Evolutionary conservation across 2,113 vertebrate species (phyloP), one percentile per base, ranked within the genome.

Genomic region (Anseranas semipalmata): DNA sequence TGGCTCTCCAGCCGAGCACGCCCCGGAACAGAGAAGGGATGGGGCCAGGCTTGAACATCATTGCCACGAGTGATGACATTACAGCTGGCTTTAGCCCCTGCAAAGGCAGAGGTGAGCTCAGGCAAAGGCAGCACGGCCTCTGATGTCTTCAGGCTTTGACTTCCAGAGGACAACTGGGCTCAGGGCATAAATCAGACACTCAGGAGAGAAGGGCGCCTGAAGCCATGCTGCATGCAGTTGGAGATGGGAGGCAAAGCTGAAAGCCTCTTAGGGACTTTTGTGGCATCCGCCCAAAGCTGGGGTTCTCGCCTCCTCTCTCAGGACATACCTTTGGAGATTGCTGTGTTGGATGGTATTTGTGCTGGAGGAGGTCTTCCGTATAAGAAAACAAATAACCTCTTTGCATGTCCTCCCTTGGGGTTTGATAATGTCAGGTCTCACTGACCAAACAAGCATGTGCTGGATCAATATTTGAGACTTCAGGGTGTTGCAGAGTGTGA

Each of bases 81-180:
- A 55, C 16, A 58, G 45, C 59, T 84, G 73, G 22, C 0, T 0
- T 53, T 58, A 82, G 43, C 27, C 72, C 35, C 63, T 72, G 6
- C 32, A n/a, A 21, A 0, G 0, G 50, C 0, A 0, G 75, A 58
- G 45, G 18, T 77, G 82, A 56, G 63, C 59, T 83, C 53, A 45
- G 72, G 45, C 9, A 12, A 72, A 15, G 50, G 27, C 70, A 53
- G 35, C 37, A 16, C 35, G 14, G 70, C 70, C 48, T 66, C 70
- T 52, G 28, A 55, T 66, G 48, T n/a, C 48, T 41, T 41, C 37
- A 20, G 30, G 48, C 48, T 33, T 27, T 41, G 60, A 66, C 35
- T 65, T 53, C 17, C 22, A 65, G 30, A 33, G 48, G 37, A 52
- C 33, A n/a, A 33, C 17, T 53, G 28, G 24, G 48, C n/a, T 50